Evolutionary conservation across 2,113 vertebrate species (phyloP).

Genomic region (Otus sunia): DNA sequence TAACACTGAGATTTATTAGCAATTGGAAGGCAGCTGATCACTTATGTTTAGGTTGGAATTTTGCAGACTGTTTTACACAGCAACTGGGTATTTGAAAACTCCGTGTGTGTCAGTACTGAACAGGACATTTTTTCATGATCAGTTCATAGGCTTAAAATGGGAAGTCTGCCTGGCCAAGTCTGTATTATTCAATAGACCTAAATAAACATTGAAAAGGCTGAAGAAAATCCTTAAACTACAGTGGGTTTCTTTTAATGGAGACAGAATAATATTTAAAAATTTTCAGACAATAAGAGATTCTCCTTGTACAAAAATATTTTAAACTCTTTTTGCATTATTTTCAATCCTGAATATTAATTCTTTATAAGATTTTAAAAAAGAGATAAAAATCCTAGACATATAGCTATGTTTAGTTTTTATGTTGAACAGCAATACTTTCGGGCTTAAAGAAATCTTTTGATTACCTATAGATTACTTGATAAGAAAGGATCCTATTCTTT

Average conservation of each 20-base stretch:
- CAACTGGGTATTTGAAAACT: neutral
- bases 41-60: neutral
- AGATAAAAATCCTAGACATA: neutral
- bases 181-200: neutral
- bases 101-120: neutral
- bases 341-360: neutral
- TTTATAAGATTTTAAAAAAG: neutral
- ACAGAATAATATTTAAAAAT: neutral
- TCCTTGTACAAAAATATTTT: neutral
- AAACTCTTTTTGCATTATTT: neutral
- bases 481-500: neutral
- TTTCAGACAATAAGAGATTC: neutral
- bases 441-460: neutral
- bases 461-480: neutral
- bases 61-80: neutral
- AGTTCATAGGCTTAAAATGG: neutral
- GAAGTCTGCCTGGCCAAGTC: neutral
- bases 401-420: neutral
- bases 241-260: neutral
- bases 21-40: neutral
- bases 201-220: neutral
- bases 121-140: conserved; percentile 32
- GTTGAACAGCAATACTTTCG: neutral
- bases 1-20: neutral
- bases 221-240: neutral